Evolutionary conservation across 1,140 invertebrate genomes (phyloP), one percentile per base, ranked within the genome.

Genomic region (Dreissena polymorpha): DNA sequence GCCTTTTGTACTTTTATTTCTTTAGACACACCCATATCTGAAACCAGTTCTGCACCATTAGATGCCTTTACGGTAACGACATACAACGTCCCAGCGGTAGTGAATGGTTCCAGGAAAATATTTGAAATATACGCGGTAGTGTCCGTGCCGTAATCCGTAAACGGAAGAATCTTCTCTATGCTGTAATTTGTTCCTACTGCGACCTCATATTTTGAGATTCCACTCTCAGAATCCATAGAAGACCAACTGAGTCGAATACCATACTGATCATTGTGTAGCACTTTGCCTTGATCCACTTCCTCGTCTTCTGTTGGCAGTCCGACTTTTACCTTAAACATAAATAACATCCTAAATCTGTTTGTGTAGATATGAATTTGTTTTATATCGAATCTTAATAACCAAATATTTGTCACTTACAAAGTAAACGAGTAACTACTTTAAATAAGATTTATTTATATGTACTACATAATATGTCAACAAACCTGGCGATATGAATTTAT

Each of bases 261-360:
- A 70, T 81, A 60, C 51, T 75, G 70, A 29, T 87, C 83, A 23
- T 79, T 72, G 50, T 86, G 86, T 64, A 85, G 51, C 13, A 88
- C 77, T 53, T 84, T 55, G n/a, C 81, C n/a, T n/a, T 85, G 86
- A 49, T 80, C 63, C 12, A 83, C 18, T 64, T 88, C 83, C 65
- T 88, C 88, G 21, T 88, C 88, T 29, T 87, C 83, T 8, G 65
- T 84, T 16, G 67, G 57, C 18, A 83, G 77, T 29, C 79, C 86
- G 3, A 88, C 70, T 10, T 60, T 51, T 25, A 88, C 81, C 86
- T 88, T 69, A 57, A 71, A 60, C 3, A 60, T 60, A 60, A 60
- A 60, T 60, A 2, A 23, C 2, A 39, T 39, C 39, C 39, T 39
- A 39, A 39, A 8, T 39, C 8, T 39, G 39, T 39, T 39, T 39